Conservation (phyloP, 2,888 invertebrate genomes). For the Gryllus longicercus region DNA sequence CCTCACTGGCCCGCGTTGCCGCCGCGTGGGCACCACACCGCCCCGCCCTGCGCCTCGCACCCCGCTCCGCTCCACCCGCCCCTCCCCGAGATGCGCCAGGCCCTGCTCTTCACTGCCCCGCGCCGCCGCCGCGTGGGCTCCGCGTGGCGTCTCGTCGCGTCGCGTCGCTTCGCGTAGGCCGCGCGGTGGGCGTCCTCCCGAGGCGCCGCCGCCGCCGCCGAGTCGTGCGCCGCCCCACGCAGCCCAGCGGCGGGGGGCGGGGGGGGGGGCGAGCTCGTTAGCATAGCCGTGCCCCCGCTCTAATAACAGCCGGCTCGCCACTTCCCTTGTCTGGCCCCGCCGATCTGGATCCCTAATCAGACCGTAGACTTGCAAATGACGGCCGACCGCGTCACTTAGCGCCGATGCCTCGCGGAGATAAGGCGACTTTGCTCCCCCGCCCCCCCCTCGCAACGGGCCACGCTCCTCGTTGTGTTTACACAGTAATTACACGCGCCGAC, state of each 20-base stretch:
- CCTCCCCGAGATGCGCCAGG: too few relatives aligned
- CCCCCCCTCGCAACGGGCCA: too few relatives aligned
- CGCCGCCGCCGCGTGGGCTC: too few relatives aligned
- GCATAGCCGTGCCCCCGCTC: slow-evolving; percentile 3
- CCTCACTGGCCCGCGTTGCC: too few relatives aligned
- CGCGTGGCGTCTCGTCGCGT: background rate
- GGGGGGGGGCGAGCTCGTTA: background rate
- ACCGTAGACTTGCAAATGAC: slow-evolving; percentile 17
- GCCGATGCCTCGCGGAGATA: background rate
- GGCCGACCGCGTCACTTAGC: background rate
- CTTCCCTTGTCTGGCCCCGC: slow-evolving; percentile 9
- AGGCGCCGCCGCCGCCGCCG: background rate
- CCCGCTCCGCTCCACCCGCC: too few relatives aligned
- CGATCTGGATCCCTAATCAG: slow-evolving; percentile 8
- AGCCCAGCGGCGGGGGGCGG: background rate
- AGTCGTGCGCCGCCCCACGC: background rate
- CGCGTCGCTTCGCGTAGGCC: too few relatives aligned
- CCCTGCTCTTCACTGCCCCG: too few relatives aligned
- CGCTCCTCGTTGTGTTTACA: background rate
- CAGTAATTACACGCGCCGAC: background rate
- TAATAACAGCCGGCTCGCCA: slow-evolving; percentile 17
- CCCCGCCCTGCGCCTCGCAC: too few relatives aligned
- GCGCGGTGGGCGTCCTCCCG: background rate
- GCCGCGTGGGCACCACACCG: too few relatives aligned
- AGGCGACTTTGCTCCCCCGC: background rate